Percentiles rank a stretch among this genome's conserved stretches.
Evolutionary conservation across 92 coral and sea anemone species (phyloP).

Genomic region (Epizoanthus scotinus): DNA sequence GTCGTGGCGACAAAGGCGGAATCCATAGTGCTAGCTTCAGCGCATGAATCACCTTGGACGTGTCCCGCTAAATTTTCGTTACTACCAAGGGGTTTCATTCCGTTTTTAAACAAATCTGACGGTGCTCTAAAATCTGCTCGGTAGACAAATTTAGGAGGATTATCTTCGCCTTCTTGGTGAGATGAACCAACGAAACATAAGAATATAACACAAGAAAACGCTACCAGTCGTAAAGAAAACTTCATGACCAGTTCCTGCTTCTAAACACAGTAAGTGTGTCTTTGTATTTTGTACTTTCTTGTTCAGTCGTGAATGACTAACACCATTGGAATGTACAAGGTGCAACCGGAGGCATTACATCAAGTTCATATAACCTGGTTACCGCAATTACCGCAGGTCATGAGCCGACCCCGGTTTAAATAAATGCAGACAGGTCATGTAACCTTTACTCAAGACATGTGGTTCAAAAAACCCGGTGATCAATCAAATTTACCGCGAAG

Average conservation of each 20-base stretch:
- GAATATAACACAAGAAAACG: neutral
- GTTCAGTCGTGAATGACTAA: neutral
- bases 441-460: too few species aligned
- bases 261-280: neutral
- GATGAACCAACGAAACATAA: neutral
- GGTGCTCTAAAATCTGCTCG: slow-evolving; percentile 20
- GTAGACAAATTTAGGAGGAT: slow-evolving; percentile 4
- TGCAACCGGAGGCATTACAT: too few species aligned
- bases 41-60: slow-evolving; percentile 1
- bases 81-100: slow-evolving; percentile 1
- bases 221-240: neutral
- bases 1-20: slow-evolving; percentile 22
- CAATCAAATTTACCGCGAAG: too few species aligned
- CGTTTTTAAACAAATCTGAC: neutral
- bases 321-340: too few species aligned
- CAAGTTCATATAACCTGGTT: too few species aligned
- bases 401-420: too few species aligned
- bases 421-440: too few species aligned
- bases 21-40: neutral
- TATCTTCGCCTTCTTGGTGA: neutral
- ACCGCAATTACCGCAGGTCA: too few species aligned
- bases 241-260: neutral
- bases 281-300: neutral
- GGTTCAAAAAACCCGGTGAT: too few species aligned
- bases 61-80: slow-evolving; percentile 1